Evolutionary conservation across 2,797 vertebrate species (phyloP), one percentile per base, ranked within the genome.

Genomic region (Dermochelys coriacea): DNA sequence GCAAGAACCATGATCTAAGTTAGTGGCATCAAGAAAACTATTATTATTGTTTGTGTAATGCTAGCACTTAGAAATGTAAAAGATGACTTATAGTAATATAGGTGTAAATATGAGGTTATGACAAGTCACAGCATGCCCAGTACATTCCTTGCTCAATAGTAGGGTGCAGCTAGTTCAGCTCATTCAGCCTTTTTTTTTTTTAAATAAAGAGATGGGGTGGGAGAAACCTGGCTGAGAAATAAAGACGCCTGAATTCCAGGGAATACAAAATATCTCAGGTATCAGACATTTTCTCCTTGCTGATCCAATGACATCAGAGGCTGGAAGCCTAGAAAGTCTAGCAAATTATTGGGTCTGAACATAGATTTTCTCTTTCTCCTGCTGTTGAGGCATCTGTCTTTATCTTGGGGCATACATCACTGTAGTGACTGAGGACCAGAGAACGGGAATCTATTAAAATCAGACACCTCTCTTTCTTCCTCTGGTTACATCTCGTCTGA

Each of bases 321-420:
- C 93, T 94, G 88, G 80, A 96, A 97, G 90, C 94, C 90, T 97
- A 95, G 91, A 95, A 97, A 96, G 93, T 88, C 87, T 93, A 94
- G 93, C 92, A 97, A 88, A 91, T 77, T 1, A 3, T 90, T 86
- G 91, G 86, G 93, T 96, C 49, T 87, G 85, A 78, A 23, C 0
- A 5, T 59, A 84, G 94, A 96, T 54, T 54, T 25, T 54, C 52
- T 54, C 51, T 51, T 23, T 54, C 52, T 54, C 52, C 52, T 54
- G 21, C 21, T 54, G 52, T 23, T 23, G 52, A 23, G 21, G 21
- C 18, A 37, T 41, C n/a, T n/a, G 68, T 93, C 95, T 89, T 91
- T 80, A 93, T 93, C 80, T 57, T 74, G 12, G 41, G 47, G 37
- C 61, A 87, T 41, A 8, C 80, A 87, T 83, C 51, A 93, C 74